phyloP scores from a whole-genome alignment of 2,888 invertebrate genomes.

The Stenodema calcarata region DNA sequence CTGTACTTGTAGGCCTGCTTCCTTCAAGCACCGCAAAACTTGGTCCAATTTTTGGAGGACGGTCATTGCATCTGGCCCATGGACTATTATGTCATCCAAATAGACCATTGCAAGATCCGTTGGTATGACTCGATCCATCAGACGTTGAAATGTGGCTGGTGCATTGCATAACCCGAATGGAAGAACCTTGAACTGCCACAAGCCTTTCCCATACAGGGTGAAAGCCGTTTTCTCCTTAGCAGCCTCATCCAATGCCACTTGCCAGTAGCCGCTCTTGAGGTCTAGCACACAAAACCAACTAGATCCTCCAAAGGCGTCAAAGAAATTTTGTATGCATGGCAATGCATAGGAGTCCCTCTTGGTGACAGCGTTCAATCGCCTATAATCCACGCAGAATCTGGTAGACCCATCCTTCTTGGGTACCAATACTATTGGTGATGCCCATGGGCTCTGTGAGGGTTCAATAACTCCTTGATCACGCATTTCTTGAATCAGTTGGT shows the following conservation, averaged over 20 bases:
- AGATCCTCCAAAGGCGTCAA: background rate
- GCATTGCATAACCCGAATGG: background rate
- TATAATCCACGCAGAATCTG: no score
- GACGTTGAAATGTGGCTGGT: background rate
- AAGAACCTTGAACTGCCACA: background rate
- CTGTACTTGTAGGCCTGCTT: background rate
- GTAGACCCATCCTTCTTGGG: no score
- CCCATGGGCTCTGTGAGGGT: no score
- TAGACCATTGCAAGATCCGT: no score
- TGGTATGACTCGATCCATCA: background rate
- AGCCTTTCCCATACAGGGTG: background rate
- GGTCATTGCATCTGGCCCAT: background rate
- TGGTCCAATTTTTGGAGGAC: background rate
- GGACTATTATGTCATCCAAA: background rate
- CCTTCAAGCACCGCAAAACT: background rate
- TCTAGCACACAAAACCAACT: background rate
- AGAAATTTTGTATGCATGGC: background rate
- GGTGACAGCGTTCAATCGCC: conserved; percentile 58
- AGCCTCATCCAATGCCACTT: background rate
- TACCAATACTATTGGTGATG: no score
- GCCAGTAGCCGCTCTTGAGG: conserved; percentile 2
- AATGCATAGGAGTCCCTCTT: background rate
- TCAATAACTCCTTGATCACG: no score
- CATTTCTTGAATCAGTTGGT: conserved; percentile 37
- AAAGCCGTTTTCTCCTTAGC: background rate